phyloP scores from a whole-genome alignment of 2,888 invertebrate genomes.

The Tetragonisca angustula region DNA sequence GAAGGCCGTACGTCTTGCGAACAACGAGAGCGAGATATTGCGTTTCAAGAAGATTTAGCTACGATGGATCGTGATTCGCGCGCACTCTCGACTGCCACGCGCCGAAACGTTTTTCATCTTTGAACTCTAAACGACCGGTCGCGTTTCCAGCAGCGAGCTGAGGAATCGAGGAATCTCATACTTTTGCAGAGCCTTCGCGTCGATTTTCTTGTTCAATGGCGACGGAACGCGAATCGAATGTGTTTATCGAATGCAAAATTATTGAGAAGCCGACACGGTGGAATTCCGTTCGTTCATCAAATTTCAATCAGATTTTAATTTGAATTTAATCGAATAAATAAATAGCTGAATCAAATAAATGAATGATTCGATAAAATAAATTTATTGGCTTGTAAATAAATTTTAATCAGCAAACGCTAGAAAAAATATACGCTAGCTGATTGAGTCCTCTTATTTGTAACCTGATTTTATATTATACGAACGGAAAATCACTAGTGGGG shows the following conservation, averaged over 20 bases:
- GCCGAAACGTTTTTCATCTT: not conserved
- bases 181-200: not conserved
- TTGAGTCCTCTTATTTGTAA: no score
- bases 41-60: slow-evolving; percentile 64
- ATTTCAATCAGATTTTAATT: no score
- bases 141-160: not conserved
- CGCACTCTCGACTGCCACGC: slow-evolving; percentile 12
- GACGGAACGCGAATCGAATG: no score
- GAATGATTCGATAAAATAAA: no score
- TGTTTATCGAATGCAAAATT: no score
- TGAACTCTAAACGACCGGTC: not conserved
- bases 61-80: slow-evolving; percentile 29
- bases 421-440: not conserved
- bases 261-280: no score
- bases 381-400: slow-evolving; percentile 5
- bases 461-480: no score
- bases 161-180: not conserved
- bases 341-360: no score
- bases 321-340: no score
- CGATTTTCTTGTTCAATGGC: not conserved
- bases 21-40: slow-evolving; percentile 63
- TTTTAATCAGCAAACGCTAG: not conserved
- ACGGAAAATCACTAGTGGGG: no score
- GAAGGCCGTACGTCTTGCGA: slow-evolving; percentile 59
- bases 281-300: no score